Base-by-base conservation (phyloP, 2,888 invertebrate genomes). In the Aleiodes leptofemur region DNA sequence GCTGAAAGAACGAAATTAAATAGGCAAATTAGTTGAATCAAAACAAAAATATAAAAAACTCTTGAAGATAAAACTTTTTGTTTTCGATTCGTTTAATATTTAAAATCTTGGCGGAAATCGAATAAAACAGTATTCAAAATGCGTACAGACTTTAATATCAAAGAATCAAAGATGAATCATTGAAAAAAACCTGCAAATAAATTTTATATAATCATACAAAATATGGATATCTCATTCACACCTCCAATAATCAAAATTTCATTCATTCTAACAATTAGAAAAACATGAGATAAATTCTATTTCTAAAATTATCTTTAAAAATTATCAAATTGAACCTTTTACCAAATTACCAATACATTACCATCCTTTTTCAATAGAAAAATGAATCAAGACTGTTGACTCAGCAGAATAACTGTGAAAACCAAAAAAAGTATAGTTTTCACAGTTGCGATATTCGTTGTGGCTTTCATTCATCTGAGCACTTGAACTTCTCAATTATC, bases 391-490 rank as follows among this genome's bases (percentile, higher is more conserved):
- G 13, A 14, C 43, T 43, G 64, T 43, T 11, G 23, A 23, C n/a
- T 61, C 13, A 6, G 34, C 2, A 51, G 29, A 23, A 23, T 23
- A 1, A 31, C 31, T 50, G 51, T n/a, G 50, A 68, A 68, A 29
- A 31, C 68, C 53, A 50, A 68, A 51, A 68, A 68, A 68, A 51
- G 51, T 14, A 66, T 48, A 68, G 68, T 68, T 51, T 68, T 68
- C 51, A 8, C 68, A 14, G 7, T 51, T 43, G 9, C 6, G 51
- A 68, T n/a, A 23, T 50, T 11, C 9, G 31, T 9, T 31, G 13
- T 29, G 29, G 48, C 48, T 29, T 29, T 48, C 50, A 31, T 11
- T 31, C 31, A 51, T 51, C 31, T 13, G 2, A 7, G 29, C 51
- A 68, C 16, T 31, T 68, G 14, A 51, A 14, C 8, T 9, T 68